Conservation (phyloP, 2,888 invertebrate genomes). For the Ceratothoa steindachneri region DNA sequence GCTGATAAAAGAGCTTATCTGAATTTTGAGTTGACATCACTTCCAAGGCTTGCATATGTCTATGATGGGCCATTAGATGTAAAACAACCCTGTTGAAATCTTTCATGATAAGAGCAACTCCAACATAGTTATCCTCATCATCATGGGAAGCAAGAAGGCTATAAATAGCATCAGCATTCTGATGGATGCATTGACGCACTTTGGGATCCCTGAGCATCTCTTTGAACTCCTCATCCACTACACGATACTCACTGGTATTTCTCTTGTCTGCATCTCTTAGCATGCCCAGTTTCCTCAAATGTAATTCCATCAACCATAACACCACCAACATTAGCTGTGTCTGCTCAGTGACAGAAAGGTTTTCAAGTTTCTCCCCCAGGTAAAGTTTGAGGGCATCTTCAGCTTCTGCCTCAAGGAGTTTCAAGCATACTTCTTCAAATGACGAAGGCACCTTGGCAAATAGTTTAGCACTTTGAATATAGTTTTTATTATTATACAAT, state of each 20-base stretch:
- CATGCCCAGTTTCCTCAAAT: slow-evolving; percentile 79
- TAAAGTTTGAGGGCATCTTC: slow-evolving; percentile 83
- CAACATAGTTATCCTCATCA: slow-evolving; percentile 82
- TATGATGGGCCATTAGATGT: slow-evolving; percentile 68
- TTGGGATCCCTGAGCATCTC: slow-evolving; percentile 37
- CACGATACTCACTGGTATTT: slow-evolving; percentile 57
- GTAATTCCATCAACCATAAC: slow-evolving; percentile 90
- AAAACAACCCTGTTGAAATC: slow-evolving; percentile 89
- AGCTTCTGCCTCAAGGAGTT: slow-evolving; percentile 76
- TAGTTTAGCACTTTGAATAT: slow-evolving; percentile 75
- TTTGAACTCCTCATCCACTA: slow-evolving; percentile 53
- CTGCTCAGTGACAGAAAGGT: slow-evolving; percentile 68
- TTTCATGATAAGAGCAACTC: slow-evolving; percentile 78
- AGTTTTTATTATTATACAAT: slow-evolving; percentile 71
- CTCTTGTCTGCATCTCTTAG: slow-evolving; percentile 57
- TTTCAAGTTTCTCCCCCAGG: slow-evolving; percentile 70
- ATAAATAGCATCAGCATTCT: slow-evolving; percentile 73
- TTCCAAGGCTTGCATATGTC: slow-evolving; percentile 62
- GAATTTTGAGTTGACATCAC: slow-evolving; percentile 66
- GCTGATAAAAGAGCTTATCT: slow-evolving; percentile 81
- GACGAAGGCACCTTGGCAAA: slow-evolving; percentile 81
- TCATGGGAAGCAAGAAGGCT: slow-evolving; percentile 90
- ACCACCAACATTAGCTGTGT: slow-evolving; percentile 89
- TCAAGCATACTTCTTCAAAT: slow-evolving; percentile 90
- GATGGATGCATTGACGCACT: slow-evolving; percentile 67